Conservation (phyloP, 1,140 invertebrate species). For the Pseudomyrmex dendroicus region DNA sequence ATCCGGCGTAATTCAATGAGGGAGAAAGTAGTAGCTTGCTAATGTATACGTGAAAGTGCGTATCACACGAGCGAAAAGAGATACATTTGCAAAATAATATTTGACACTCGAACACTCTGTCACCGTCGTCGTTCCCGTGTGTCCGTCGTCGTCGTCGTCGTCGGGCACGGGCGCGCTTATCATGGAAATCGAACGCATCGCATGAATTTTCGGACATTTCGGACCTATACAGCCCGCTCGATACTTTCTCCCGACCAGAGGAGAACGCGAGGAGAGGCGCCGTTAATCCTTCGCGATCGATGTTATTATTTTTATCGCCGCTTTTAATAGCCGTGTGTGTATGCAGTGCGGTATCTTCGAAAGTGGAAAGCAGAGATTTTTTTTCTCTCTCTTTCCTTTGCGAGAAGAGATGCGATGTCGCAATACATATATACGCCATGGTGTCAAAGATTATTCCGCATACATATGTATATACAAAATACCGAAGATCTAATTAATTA, state of each 20-base stretch:
- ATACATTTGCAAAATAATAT: conserved; percentile 51
- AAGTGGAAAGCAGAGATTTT: conserved; percentile 30
- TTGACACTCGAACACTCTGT: conserved; percentile 3
- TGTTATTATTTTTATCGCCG: conserved; percentile 54
- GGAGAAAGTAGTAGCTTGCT: conserved; percentile 46
- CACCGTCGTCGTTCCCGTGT: background rate
- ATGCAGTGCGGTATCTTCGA: background rate
- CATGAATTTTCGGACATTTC: conserved; percentile 43
- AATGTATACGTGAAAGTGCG: conserved; percentile 48
- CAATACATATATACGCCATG: too few relatives aligned
- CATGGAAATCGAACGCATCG: conserved; percentile 46
- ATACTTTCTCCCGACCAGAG: conserved; percentile 33
- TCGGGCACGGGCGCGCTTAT: background rate
- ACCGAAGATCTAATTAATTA: too few relatives aligned
- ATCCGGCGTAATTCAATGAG: conserved; percentile 52
- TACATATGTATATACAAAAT: background rate
- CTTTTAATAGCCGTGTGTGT: conserved; percentile 27
- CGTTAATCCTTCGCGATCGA: conserved; percentile 47
- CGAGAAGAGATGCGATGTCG: background rate
- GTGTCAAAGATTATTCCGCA: too few relatives aligned
- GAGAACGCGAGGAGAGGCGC: background rate
- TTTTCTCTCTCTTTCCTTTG: background rate
- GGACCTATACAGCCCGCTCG: background rate
- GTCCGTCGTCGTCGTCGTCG: background rate
- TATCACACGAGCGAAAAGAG: background rate